phyloP scores from a whole-genome alignment of 2,797 vertebrate species.

The Prionace glauca region DNA sequence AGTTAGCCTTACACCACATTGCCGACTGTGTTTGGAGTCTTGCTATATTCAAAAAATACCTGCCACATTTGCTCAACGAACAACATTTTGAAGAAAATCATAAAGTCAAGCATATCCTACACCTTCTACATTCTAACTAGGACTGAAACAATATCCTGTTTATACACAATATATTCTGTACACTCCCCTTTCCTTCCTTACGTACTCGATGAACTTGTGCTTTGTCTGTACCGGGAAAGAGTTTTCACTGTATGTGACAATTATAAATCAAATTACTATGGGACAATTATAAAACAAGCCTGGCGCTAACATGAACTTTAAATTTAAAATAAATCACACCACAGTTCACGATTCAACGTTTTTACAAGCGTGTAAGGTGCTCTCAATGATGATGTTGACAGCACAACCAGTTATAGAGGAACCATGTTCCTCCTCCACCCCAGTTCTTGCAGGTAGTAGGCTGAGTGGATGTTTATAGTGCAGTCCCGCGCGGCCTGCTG shows the following conservation, averaged over 20 bases:
- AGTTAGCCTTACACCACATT: not conserved
- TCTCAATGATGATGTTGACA: not conserved
- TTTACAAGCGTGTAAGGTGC: not conserved
- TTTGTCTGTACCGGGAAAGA: too few species aligned
- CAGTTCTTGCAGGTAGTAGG: not conserved
- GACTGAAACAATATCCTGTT: too few species aligned
- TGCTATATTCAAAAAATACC: not conserved
- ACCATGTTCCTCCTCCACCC: not conserved
- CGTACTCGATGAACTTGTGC: too few species aligned
- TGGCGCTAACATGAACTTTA: not conserved
- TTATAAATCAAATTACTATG: not conserved
- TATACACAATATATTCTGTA: too few species aligned
- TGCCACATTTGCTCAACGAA: not conserved
- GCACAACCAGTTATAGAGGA: not conserved
- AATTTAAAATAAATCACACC: not conserved
- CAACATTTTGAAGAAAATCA: not conserved
- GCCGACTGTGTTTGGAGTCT: not conserved
- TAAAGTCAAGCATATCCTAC: not conserved
- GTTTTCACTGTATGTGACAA: too few species aligned
- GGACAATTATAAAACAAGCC: not conserved
- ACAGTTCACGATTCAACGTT: not conserved
- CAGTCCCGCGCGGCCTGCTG: not conserved
- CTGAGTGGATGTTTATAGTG: not conserved
- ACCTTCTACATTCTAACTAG: too few species aligned
- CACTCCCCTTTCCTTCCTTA: too few species aligned